Percentiles rank a stretch among this genome's conserved stretches.
Evolutionary conservation across 2,888 invertebrate genomes (phyloP).

Genomic region (Esperia sulphurella): DNA sequence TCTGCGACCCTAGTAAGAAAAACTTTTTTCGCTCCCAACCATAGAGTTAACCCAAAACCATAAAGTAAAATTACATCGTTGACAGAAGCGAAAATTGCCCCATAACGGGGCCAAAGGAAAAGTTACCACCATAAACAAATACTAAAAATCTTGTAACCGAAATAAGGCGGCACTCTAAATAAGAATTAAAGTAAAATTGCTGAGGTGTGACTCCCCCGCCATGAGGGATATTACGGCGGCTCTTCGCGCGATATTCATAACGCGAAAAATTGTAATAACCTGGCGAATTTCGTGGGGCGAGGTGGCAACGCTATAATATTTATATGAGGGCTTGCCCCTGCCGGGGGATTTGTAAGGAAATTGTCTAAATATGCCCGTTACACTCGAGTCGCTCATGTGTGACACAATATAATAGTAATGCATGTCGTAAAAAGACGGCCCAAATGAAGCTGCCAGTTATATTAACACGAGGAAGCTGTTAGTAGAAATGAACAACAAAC

Average conservation of each 20-base stretch:
- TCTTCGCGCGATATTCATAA: constrained; percentile 75
- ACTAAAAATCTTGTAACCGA: constrained; percentile 77
- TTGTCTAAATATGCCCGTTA: constrained; percentile 69
- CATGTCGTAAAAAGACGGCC: constrained; percentile 11
- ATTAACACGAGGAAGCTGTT: background rate
- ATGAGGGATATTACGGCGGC: constrained; percentile 51
- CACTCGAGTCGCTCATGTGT: constrained; percentile 29
- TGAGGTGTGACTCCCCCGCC: constrained; percentile 72
- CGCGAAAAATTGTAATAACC: constrained; percentile 79
- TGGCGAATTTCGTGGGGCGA: constrained; percentile 61
- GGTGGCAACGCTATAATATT: constrained; percentile 51
- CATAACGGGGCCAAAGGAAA: constrained; percentile 44
- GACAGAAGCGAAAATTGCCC: constrained; percentile 63
- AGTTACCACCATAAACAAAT: constrained; percentile 74
- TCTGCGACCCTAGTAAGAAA: background rate
- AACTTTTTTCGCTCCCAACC: constrained; percentile 30
- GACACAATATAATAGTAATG: constrained; percentile 14
- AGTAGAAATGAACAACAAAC: background rate
- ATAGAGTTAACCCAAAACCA: constrained; percentile 34
- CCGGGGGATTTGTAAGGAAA: constrained; percentile 64
- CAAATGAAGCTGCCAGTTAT: constrained; percentile 3
- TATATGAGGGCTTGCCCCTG: constrained; percentile 55
- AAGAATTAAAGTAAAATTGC: constrained; percentile 78
- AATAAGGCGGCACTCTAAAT: constrained; percentile 76
- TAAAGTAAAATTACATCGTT: constrained; percentile 57